Percentiles rank a stretch among this genome's conserved stretches.
Conservation (phyloP, 2,888 invertebrate genomes). For the Parnassius smintheus region DNA sequence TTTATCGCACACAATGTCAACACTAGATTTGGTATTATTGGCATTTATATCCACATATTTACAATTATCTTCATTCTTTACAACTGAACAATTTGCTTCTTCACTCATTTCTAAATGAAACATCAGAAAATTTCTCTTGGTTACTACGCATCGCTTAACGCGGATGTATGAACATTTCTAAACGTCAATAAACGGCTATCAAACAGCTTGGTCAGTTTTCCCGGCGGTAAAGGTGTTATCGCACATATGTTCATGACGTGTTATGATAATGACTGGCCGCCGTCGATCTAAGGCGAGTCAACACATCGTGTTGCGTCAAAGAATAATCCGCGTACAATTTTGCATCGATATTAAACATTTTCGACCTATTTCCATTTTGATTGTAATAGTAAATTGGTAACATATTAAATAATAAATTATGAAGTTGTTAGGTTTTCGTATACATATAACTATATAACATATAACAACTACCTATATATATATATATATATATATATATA, state of each 20-base stretch:
- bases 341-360: neutral
- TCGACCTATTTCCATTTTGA: too few species aligned
- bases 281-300: slow-evolving; percentile 51
- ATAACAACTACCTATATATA: too few species aligned
- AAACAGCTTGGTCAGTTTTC: slow-evolving; percentile 41
- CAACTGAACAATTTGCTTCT: slow-evolving; percentile 45
- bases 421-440: too few species aligned
- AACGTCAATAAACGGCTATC: slow-evolving; percentile 37
- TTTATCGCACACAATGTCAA: slow-evolving; percentile 1
- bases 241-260: slow-evolving; percentile 34
- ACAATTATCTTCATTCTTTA: slow-evolving; percentile 9
- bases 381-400: too few species aligned
- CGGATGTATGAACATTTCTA: neutral
- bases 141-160: neutral
- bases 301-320: slow-evolving; percentile 50
- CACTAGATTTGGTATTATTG: slow-evolving; percentile 8
- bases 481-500: too few species aligned
- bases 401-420: too few species aligned
- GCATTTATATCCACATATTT: slow-evolving; percentile 2
- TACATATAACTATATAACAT: too few species aligned
- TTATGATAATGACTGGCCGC: slow-evolving; percentile 42
- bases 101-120: slow-evolving; percentile 49
- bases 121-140: neutral
- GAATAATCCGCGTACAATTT: slow-evolving; percentile 33
- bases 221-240: slow-evolving; percentile 41